Base-by-base conservation (phyloP, 2,113 vertebrate genomes). In the Sporophila hypoxantha region DNA sequence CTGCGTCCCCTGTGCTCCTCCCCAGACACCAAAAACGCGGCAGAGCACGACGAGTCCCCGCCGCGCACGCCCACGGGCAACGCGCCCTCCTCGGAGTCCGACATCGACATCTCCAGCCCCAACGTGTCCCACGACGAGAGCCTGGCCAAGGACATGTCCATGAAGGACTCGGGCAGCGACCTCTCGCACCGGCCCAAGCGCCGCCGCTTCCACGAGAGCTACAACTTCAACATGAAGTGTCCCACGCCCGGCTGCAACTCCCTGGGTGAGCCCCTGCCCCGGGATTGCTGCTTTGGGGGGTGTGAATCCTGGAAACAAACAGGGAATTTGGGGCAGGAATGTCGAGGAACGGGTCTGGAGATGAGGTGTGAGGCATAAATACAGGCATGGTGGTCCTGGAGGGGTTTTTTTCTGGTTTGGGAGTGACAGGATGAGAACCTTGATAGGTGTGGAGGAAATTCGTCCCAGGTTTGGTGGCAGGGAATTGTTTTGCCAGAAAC, bases 221-320 rank as follows among this genome's bases (percentile, higher is more conserved):
- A 99, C 97, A 99, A 99, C 95, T 99, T 99, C 94, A 99, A 99
- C 94, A 99, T 99, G 98, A 99, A 99, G 85, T 99, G 99, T 87
- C 99, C 99, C 32, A 99, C 99, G 0, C 99, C 99, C 0, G 99
- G 99, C 34, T 99, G 99, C 95, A 99, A 99, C 95, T 99, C 99
- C 21, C 96, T 99, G 50, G 99, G 99, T 99, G 94, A 30, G 50
- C 47, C 9, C n/a, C 74, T 88, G 87, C 34, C 23, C 36, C 9
- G 25, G 11, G 22, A 0, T 5, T 26, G 34, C 64, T 9, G 0
- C 41, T 44, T 10, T 5, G 3, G 42, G 6, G 25, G 77, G 44
- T 21, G 39, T 3, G 2, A 4, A 2, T 13, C n/a, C 22, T 10
- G 6, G 15, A 6, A 34, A 2, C 1, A 5, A 9, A 59, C 9